phyloP scores from a whole-genome alignment of 92 coral and sea anemone species.

The Bergia puertoricense region DNA sequence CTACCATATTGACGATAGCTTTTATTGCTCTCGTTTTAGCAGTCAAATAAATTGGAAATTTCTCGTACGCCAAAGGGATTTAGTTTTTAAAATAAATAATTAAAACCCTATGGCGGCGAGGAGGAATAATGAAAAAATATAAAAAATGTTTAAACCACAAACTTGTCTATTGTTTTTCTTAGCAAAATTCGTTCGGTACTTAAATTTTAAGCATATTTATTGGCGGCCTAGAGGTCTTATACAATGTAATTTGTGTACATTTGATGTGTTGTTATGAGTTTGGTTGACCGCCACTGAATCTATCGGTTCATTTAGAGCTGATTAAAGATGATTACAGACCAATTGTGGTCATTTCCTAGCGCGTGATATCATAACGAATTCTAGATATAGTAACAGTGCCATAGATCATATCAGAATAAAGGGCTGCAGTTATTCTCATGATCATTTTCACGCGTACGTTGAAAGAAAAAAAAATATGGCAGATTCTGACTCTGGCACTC shows the following conservation, averaged over 20 bases:
- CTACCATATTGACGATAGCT: background rate
- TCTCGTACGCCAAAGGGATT: background rate
- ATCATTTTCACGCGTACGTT: background rate
- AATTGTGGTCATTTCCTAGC: constrained; percentile 15
- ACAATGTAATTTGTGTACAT: background rate
- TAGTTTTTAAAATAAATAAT: background rate
- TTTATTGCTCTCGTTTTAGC: background rate
- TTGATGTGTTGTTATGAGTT: constrained; percentile 1
- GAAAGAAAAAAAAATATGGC: constrained; percentile 56
- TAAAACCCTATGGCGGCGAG: background rate
- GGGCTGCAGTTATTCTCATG: background rate
- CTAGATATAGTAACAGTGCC: background rate
- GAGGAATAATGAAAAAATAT: background rate
- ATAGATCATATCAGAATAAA: background rate
- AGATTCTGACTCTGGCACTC: constrained; percentile 91
- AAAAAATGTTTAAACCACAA: background rate
- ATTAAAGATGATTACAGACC: constrained; percentile 26
- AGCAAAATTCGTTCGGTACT: background rate
- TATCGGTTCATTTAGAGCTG: background rate
- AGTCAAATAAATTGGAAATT: background rate
- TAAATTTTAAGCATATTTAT: background rate
- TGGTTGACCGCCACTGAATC: background rate
- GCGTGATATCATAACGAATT: background rate
- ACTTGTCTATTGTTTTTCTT: background rate
- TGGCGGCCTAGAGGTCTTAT: background rate